phyloP scores from a whole-genome alignment of 37 sponge, comb jelly and placozoan genomes.

The Sycon ciliatum region DNA sequence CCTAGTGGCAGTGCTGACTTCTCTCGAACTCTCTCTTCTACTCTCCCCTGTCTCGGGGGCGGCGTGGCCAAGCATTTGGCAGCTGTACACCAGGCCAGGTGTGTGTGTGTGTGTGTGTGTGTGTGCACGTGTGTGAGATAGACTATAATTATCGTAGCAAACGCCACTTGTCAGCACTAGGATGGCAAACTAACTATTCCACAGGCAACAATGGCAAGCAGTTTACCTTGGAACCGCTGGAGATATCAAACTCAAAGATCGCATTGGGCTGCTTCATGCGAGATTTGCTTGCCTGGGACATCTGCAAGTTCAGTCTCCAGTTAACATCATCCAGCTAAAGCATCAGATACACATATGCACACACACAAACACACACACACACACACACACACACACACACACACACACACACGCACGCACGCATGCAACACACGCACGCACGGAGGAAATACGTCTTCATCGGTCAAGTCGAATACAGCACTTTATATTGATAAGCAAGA shows the following conservation, averaged over 20 bases:
- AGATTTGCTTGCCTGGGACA: constrained; percentile 55
- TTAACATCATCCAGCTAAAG: constrained; percentile 64
- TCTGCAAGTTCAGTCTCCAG: constrained; percentile 72
- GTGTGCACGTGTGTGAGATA: too few species aligned
- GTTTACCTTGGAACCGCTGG: constrained; percentile 11
- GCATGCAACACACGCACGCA: constrained; percentile 23
- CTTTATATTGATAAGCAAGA: too few species aligned
- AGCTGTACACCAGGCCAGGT: too few species aligned
- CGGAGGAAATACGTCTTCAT: not conserved
- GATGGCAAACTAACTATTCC: too few species aligned
- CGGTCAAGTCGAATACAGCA: not conserved
- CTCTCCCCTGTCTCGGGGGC: too few species aligned
- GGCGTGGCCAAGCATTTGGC: too few species aligned
- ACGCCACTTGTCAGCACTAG: too few species aligned
- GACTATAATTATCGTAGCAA: too few species aligned
- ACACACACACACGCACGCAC: constrained; percentile 17
- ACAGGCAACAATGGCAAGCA: too few species aligned
- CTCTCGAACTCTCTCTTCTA: too few species aligned
- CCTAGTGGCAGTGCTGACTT: too few species aligned
- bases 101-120: too few species aligned
- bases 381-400: constrained; percentile 31
- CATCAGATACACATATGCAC: not conserved
- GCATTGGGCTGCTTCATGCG: constrained; percentile 81
- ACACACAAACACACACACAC: constrained; percentile 13
- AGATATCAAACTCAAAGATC: constrained; percentile 54